These are phyloP conservation scores for Phoenicopterus ruber DNA, from an alignment of 2,113 vertebrate species.

Conservation along the genomic window DNA sequence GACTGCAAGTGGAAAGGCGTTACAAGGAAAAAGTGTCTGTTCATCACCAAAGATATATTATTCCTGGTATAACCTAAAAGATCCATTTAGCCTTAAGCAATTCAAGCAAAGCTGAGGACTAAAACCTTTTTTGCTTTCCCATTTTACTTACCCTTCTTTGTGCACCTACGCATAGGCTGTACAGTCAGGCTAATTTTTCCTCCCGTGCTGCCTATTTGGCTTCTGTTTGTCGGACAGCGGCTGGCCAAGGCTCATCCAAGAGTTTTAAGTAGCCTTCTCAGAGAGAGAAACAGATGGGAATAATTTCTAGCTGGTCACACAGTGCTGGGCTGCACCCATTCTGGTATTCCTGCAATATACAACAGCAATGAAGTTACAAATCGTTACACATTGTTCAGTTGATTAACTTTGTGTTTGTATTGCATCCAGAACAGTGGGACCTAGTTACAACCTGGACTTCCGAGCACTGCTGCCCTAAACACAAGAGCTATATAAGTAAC, in stretches of 20 bases:
- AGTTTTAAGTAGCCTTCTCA: background rate
- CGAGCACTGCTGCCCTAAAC: background rate
- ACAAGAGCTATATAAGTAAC: background rate
- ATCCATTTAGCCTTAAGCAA: background rate
- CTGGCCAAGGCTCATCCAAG: background rate
- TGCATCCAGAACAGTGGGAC: background rate
- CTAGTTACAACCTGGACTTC: background rate
- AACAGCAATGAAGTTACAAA: background rate
- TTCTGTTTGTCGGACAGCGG: background rate
- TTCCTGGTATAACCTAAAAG: background rate
- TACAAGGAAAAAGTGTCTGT: background rate
- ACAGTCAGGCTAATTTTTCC: background rate
- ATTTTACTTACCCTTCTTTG: background rate
- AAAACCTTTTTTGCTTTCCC: background rate
- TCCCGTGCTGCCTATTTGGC: background rate
- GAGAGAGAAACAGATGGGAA: background rate
- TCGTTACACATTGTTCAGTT: background rate
- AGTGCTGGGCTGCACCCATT: background rate
- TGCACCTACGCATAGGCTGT: rapidly evolving
- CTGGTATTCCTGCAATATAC: background rate
- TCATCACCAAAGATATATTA: background rate
- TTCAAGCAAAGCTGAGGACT: background rate
- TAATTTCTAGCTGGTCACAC: background rate
- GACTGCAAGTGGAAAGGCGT: background rate
- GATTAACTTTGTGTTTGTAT: background rate